Evolutionary conservation across 2,888 invertebrate genomes (phyloP), one percentile per base, ranked within the genome.

Genomic region (Nysson spinosus): DNA sequence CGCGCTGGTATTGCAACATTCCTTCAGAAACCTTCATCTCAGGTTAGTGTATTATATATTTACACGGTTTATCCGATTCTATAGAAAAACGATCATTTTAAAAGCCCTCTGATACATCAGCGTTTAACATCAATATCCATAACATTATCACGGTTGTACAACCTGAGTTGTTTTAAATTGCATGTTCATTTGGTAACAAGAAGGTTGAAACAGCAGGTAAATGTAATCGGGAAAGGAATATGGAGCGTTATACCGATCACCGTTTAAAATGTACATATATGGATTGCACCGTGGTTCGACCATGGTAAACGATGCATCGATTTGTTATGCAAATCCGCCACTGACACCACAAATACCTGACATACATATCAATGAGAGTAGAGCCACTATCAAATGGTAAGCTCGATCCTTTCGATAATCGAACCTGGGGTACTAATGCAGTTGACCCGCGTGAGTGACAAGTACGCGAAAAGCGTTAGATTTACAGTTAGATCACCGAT

Each of bases 1-100:
- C 90, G 97, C 73, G 96, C 96, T 69, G 97, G 97, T 67, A 97
- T 98, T 80, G 96, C 96, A 42, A 97, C 97, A n/a, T 97, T 97
- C 88, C 90, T 96, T 64, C 95, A 95, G 85, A 93, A 95, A 82
- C 94, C 93, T 47, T 91, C 92, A 61, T 85, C 88, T 68, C 96
- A 95, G 94, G 96, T 96, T 89, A 90, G 91, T 80, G 54, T 28
- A n/a, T n/a, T n/a, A n/a, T n/a, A n/a, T n/a, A n/a, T n/a, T n/a
- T n/a, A n/a, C n/a, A n/a, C n/a, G n/a, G n/a, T n/a, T n/a, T n/a
- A n/a, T n/a, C n/a, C n/a, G n/a, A n/a, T n/a, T n/a, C n/a, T n/a
- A n/a, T n/a, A n/a, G n/a, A n/a, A n/a, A n/a, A n/a, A n/a, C n/a
- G n/a, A n/a, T n/a, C n/a, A n/a, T n/a, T n/a, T n/a, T n/a, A n/a